Percentiles rank a stretch among this genome's conserved stretches.
Conservation (phyloP, 2,888 invertebrate genomes). For the Agriotes lineatus region DNA sequence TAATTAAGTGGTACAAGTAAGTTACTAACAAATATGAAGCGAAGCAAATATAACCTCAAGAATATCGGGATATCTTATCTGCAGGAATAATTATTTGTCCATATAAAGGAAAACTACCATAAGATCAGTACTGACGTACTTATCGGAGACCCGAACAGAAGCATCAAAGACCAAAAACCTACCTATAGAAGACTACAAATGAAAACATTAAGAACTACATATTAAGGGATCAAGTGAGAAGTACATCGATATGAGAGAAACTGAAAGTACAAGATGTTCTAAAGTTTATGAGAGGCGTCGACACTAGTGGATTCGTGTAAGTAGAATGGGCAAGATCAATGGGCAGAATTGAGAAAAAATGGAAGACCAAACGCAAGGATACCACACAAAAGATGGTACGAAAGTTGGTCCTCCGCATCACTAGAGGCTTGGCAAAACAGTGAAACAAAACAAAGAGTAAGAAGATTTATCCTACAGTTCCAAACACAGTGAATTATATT, state of each 20-base stretch:
- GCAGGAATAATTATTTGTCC: neutral
- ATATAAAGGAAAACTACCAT: neutral
- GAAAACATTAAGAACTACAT: neutral
- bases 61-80: neutral
- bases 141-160: neutral
- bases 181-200: neutral
- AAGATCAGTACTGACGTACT: neutral
- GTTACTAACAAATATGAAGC: too few species aligned
- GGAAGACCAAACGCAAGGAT: neutral
- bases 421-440: neutral
- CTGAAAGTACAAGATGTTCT: neutral
- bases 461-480: too few species aligned
- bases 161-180: neutral
- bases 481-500: too few species aligned
- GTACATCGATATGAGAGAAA: neutral
- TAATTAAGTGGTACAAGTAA: too few species aligned
- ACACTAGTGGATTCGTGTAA: neutral
- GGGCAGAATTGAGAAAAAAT: neutral
- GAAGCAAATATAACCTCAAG: neutral
- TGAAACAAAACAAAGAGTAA: neutral
- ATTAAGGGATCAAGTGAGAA: neutral
- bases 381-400: neutral
- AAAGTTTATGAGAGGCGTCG: neutral
- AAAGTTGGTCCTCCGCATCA: neutral
- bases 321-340: neutral